Conservation (phyloP, 2,797 vertebrate genomes). For the Eulemur coronatus region DNA sequence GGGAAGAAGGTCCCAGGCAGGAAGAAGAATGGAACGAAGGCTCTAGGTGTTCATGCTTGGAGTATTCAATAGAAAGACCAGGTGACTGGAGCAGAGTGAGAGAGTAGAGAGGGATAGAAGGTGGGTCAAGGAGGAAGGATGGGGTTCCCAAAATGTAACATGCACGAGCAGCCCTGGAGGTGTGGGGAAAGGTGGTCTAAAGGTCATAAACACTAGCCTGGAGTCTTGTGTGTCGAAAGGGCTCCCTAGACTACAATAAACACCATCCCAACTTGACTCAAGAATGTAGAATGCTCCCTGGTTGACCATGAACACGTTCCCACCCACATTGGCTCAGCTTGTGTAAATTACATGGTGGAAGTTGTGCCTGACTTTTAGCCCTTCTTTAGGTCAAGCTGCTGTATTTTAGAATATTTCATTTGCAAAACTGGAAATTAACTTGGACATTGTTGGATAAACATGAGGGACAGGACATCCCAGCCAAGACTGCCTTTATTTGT, state of each 20-base stretch:
- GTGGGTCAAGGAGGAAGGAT: neutral
- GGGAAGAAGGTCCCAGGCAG: neutral
- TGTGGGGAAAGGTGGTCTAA: neutral
- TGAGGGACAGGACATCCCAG: no score
- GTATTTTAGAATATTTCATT: neutral
- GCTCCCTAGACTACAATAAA: neutral
- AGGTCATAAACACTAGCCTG: neutral
- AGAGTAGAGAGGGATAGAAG: neutral
- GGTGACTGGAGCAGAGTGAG: neutral
- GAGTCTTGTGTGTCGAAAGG: neutral
- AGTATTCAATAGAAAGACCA: neutral
- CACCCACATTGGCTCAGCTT: neutral
- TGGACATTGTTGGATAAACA: neutral
- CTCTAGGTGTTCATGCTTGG: neutral
- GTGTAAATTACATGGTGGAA: neutral
- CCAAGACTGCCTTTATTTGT: neutral
- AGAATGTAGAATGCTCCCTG: neutral
- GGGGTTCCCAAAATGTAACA: neutral
- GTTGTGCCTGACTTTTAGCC: neutral
- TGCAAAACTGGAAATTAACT: neutral
- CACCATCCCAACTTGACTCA: neutral
- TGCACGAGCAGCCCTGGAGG: neutral
- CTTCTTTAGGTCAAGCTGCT: neutral
- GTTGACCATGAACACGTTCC: neutral
- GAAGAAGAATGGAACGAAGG: neutral